Percentiles rank a stretch among this genome's conserved stretches.
Evolutionary conservation across 2,888 invertebrate genomes (phyloP).

Genomic region (Phrixothrix hirtus): DNA sequence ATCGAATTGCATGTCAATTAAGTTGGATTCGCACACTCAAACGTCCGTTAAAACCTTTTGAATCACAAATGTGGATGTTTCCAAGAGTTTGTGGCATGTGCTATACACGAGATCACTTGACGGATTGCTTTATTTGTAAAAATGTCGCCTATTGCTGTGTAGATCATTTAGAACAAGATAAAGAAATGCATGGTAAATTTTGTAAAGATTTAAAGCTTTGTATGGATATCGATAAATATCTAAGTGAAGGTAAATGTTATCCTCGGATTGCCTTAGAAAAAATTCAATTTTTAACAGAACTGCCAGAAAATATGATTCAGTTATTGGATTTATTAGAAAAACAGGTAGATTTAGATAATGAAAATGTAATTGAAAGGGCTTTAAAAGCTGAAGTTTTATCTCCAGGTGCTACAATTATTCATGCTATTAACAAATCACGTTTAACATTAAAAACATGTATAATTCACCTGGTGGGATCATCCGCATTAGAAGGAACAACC

Average conservation of each 20-base stretch:
- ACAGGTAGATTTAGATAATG: not conserved
- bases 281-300: not conserved
- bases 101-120: conserved; percentile 29
- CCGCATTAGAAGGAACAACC: conserved; percentile 38
- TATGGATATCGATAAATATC: conserved; percentile 35
- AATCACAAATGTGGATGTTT: conserved; percentile 46
- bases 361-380: conserved; percentile 17
- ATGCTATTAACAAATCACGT: conserved; percentile 30
- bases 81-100: conserved; percentile 44
- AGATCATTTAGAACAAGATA: conserved; percentile 31
- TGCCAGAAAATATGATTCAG: conserved; percentile 8
- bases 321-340: conserved; percentile 8
- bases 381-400: conserved; percentile 27
- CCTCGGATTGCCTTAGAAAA: conserved; percentile 2
- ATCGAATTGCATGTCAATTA: conserved; percentile 26
- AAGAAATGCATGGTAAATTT: conserved; percentile 28
- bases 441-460: conserved; percentile 1
- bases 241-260: conserved; percentile 8
- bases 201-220: conserved; percentile 37
- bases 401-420: conserved; percentile 36
- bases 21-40: conserved; percentile 35
- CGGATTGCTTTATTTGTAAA: conserved; percentile 37
- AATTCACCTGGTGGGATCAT: conserved; percentile 47
- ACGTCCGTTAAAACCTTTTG: conserved; percentile 36
- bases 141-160: conserved; percentile 41